Evolutionary conservation across 2,113 vertebrate species (phyloP), one percentile per base, ranked within the genome.

Genomic region (Microcebus lehilahytsara): DNA sequence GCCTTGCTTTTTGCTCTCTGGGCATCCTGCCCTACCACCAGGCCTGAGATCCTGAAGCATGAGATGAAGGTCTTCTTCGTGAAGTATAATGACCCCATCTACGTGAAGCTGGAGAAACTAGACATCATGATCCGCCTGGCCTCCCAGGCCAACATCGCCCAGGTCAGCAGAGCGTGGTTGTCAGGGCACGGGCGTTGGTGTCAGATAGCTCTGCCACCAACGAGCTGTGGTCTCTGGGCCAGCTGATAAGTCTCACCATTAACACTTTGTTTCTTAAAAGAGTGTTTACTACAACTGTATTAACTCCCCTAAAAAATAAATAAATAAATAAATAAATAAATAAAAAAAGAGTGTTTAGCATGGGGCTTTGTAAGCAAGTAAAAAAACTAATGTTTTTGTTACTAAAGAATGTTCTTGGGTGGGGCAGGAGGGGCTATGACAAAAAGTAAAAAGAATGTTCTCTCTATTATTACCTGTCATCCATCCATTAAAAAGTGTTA

Each of bases 41-140:
- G 99, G 89, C 99, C 99, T 0, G 99, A 99, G 98, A 99, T 99
- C 97, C 98, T 99, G 97, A 99, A 99, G 98, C 99, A 99, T 0
- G 99, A 99, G 98, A 99, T 99, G 99, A 99, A 99, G 97, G 99
- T 99, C 89, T 99, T 99, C 97, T 99, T 99, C 60, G 99, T 99
- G n/a, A 99, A 99, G 97, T 99, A 99, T 98, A 99, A 99, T 0
- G 99, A 99, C 98, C 99, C 99, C 19, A 99, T 99, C 97, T 99
- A 99, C 0, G 99, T 99, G 98, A 99, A 99, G 97, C 99, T 99
- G 98, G 99, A 99, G 98, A 99, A 99, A 87, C 98, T 99, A 98
- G 99, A 99, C 98, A 99, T 99, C 98, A 99, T 99, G 99, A 99
- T 99, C 98, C 99, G 99, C 71, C 98, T 99, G 92, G 99, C 99